A percentile compares a stretch with the other conserved stretches of the same genome.
Evolutionary conservation across 2,797 vertebrate species (phyloP).

Genomic region (Aulostomus chinensis): DNA sequence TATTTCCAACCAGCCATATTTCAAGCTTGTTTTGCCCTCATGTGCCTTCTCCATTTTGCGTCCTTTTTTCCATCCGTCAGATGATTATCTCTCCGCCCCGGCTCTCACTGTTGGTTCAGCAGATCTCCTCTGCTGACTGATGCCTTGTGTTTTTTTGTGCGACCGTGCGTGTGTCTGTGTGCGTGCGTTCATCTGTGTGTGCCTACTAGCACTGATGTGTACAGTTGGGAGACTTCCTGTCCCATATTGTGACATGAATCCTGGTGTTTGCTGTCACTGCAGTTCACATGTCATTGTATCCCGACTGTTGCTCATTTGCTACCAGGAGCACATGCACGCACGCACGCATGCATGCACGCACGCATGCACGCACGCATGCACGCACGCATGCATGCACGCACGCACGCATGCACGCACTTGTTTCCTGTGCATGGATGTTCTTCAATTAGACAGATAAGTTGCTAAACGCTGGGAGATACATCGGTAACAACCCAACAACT

Average conservation of each 20-base stretch:
- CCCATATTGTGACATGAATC: slow-evolving; percentile 38
- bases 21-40: slow-evolving; percentile 2
- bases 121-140: slow-evolving; percentile 68
- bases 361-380: no score
- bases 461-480: no score
- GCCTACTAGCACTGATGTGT: slow-evolving; percentile 22
- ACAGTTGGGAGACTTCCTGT: slow-evolving; percentile 41
- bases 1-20: slow-evolving; percentile 21
- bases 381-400: no score
- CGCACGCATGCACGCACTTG: no score
- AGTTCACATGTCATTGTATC: slow-evolving; percentile 24
- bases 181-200: neutral
- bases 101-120: slow-evolving; percentile 61
- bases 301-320: neutral
- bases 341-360: no score
- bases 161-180: slow-evolving; percentile 1
- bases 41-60: slow-evolving; percentile 14
- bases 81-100: slow-evolving; percentile 49
- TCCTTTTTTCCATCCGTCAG: slow-evolving; percentile 31
- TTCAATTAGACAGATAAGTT: no score
- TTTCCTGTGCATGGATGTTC: no score
- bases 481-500: no score
- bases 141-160: slow-evolving; percentile 43
- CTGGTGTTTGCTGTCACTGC: slow-evolving; percentile 55
- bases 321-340: no score